Evolutionary conservation across 1,140 invertebrate genomes (phyloP).

Genomic region (honey bee (Apis mellifera)): DNA sequence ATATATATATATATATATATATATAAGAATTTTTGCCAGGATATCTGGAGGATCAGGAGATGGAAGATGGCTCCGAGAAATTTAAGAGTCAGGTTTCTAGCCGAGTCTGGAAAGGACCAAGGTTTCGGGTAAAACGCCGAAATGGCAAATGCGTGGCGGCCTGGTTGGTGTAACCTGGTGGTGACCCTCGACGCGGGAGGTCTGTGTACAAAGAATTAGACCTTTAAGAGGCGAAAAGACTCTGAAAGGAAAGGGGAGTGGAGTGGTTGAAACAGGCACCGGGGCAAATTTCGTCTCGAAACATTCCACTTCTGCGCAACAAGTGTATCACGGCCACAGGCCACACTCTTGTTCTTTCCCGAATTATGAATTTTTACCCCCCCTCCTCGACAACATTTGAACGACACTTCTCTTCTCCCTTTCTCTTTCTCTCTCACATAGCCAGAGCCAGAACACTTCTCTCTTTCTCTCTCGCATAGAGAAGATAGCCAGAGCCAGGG

Average conservation of each 20-base stretch:
- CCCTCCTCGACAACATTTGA: slow-evolving; percentile 17
- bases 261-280: slow-evolving; percentile 30
- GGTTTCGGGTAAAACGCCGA: slow-evolving; percentile 45
- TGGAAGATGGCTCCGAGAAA: slow-evolving; percentile 21
- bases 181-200: slow-evolving; percentile 62
- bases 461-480: too few relatives aligned
- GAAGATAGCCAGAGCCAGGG: background rate
- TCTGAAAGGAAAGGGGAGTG: too few relatives aligned
- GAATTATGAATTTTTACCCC: slow-evolving; percentile 34
- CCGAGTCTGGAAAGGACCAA: background rate
- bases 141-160: slow-evolving; percentile 28
- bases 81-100: slow-evolving; percentile 42
- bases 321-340: slow-evolving; percentile 65
- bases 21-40: slow-evolving; percentile 10
- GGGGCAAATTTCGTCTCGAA: slow-evolving; percentile 47
- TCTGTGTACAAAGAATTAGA: slow-evolving; percentile 58
- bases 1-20: too few relatives aligned
- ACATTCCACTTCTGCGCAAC: slow-evolving; percentile 61
- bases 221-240: background rate
- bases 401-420: too few relatives aligned
- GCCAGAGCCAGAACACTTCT: background rate
- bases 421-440: too few relatives aligned
- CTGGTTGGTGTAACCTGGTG: slow-evolving; percentile 40
- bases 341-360: slow-evolving; percentile 8
- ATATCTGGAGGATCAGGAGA: slow-evolving; percentile 26